Evolutionary conservation across 2,113 vertebrate genomes (phyloP).

Genomic region (Panthera uncia): DNA sequence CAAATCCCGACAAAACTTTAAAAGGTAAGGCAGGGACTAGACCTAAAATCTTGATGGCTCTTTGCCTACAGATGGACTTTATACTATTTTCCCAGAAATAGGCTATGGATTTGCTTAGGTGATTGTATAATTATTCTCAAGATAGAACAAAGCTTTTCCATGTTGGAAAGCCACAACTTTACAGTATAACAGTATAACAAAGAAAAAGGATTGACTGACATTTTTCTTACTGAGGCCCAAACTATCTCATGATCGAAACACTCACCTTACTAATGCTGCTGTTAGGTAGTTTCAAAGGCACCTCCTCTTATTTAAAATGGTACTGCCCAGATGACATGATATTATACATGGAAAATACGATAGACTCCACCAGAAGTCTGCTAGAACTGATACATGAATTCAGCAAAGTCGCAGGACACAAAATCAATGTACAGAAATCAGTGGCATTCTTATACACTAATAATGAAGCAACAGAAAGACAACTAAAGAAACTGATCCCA

Average conservation of each 20-base stretch:
- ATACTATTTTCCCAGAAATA: background rate
- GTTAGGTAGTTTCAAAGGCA: background rate
- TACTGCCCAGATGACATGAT: background rate
- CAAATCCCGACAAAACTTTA: background rate
- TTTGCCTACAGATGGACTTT: background rate
- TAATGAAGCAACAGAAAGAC: too few species aligned
- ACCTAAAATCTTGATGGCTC: background rate
- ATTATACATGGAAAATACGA: too few species aligned
- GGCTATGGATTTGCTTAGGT: background rate
- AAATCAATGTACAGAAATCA: too few species aligned
- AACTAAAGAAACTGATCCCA: too few species aligned
- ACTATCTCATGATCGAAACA: background rate
- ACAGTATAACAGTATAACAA: background rate
- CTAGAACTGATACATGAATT: too few species aligned
- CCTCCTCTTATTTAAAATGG: background rate
- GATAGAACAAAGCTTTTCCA: background rate
- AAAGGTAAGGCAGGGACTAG: background rate
- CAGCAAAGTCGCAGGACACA: too few species aligned
- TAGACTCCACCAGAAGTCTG: too few species aligned
- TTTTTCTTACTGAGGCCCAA: background rate
- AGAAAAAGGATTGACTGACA: background rate
- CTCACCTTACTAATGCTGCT: background rate
- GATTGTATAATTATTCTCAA: background rate
- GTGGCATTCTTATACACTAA: too few species aligned
- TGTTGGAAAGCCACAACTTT: background rate